Evolutionary conservation across 35 echinoderm and acorn worm genomes (phyloP), one percentile per base, ranked within the genome.

Genomic region (Anneissia japonica): DNA sequence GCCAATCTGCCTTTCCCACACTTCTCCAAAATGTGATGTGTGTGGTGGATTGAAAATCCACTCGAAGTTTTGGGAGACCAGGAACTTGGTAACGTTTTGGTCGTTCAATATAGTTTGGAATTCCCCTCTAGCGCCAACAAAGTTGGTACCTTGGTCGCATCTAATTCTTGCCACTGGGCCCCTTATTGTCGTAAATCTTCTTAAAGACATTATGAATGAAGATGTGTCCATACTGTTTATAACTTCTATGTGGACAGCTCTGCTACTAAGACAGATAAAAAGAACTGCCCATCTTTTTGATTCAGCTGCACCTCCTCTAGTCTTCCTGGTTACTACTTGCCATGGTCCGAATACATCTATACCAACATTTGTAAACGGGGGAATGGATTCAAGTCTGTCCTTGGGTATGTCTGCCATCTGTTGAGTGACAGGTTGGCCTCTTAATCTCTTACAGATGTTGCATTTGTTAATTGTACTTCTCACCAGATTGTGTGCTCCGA

Each of bases 11-110:
- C 85, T 37, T 34, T 87, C 85, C 85, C 85, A 79, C 0, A 87
- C 75, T 31, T 39, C 85, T 31, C 75, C 85, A 17, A 79, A 74
- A 36, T 88, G 86, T 26, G 77, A 88, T 14, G 76, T 77, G 38
- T 88, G 86, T 16, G 86, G 86, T 51, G 86, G 86, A 28, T 88
- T 87, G 72, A 88, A 88, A 3, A 80, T 38, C 86, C 86, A 88
- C 32, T 86, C 41, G 37, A 0, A 31, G 32, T 73, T 46, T 35
- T 81, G 23, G 0, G 38, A 46, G 3, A 23, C 23, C 14, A 87
- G 74, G 75, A 11, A 87, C 38, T 64, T 38, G 0, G n/a, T 30
- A 3, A 46, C 74, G 46, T 79, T 39, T 33, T 46, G 19, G 0
- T 79, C 30, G 7, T 29, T 41, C 30, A 73, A 0, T 28, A 36